phyloP scores from a whole-genome alignment of 2,888 invertebrate genomes.

The Gisinianus flammeolus region DNA sequence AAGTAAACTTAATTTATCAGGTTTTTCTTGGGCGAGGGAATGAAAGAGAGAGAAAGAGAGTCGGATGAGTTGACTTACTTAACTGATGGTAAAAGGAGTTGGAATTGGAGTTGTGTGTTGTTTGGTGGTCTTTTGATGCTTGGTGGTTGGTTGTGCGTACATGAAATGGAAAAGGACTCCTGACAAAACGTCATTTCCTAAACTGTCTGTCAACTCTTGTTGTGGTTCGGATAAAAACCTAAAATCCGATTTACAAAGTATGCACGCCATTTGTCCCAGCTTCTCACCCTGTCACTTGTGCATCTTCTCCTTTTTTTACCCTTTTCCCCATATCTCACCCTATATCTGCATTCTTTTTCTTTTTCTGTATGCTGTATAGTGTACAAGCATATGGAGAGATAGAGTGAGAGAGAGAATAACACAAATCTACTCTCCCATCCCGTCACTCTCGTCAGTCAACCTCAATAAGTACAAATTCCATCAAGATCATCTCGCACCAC shows the following conservation, averaged over 20 bases:
- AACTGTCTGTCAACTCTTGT: slow-evolving; percentile 41
- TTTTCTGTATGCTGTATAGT: no score
- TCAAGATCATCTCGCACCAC: no score
- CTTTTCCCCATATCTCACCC: background rate
- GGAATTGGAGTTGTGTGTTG: background rate
- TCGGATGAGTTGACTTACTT: slow-evolving; percentile 11
- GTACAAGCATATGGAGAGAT: no score
- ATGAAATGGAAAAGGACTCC: slow-evolving; percentile 19
- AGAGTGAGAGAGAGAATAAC: no score
- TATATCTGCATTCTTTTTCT: background rate
- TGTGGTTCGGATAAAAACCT: slow-evolving; percentile 39
- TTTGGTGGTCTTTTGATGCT: background rate
- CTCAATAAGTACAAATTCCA: background rate
- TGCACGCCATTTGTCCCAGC: slow-evolving; percentile 1
- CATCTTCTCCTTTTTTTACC: background rate
- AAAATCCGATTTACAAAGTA: slow-evolving; percentile 30
- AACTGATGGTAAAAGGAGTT: slow-evolving; percentile 2
- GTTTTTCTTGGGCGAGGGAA: slow-evolving; percentile 6
- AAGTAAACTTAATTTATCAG: slow-evolving; percentile 42
- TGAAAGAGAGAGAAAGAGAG: background rate
- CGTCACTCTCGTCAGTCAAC: background rate
- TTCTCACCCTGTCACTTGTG: background rate
- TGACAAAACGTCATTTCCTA: slow-evolving; percentile 45
- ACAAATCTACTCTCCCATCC: background rate
- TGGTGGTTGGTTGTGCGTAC: background rate